phyloP scores from a whole-genome alignment of 2,113 vertebrate genomes.

The Uria lomvia region DNA sequence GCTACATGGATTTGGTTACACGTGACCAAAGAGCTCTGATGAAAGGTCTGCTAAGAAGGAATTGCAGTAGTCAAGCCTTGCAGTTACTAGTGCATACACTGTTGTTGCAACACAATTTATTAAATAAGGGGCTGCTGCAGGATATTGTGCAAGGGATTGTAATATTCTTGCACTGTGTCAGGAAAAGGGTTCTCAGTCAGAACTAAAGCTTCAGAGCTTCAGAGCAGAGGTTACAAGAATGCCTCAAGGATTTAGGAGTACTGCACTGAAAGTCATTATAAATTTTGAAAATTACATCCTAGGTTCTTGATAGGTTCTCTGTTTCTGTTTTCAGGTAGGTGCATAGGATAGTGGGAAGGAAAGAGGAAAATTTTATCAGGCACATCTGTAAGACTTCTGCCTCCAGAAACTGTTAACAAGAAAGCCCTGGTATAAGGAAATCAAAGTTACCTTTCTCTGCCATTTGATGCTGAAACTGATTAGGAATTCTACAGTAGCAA shows the following conservation, averaged over 20 bases:
- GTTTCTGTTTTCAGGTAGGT: conserved; percentile 1
- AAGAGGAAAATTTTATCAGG: not conserved
- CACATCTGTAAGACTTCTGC: not conserved
- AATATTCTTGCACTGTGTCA: not conserved
- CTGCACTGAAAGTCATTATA: not conserved
- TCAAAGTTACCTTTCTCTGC: not conserved
- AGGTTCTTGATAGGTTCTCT: not conserved
- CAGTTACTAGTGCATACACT: not conserved
- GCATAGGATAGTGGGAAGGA: not conserved
- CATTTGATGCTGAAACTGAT: not conserved
- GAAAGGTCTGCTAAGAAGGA: not conserved
- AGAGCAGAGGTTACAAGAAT: not conserved
- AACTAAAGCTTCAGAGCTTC: not conserved
- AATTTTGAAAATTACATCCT: not conserved
- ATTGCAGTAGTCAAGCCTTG: conserved; percentile 5
- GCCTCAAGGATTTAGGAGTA: not conserved
- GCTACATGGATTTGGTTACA: not conserved
- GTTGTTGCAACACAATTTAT: not conserved
- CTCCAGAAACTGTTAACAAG: not conserved
- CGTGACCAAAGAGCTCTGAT: not conserved
- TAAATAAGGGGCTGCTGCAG: conserved; percentile 18
- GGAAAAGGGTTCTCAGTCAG: not conserved
- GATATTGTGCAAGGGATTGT: conserved; percentile 34
- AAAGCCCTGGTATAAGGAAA: not conserved
- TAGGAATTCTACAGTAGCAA: not conserved